Evolutionary conservation across 2,888 invertebrate genomes (phyloP), one percentile per base, ranked within the genome.

Genomic region (Balanococcus diminutus): DNA sequence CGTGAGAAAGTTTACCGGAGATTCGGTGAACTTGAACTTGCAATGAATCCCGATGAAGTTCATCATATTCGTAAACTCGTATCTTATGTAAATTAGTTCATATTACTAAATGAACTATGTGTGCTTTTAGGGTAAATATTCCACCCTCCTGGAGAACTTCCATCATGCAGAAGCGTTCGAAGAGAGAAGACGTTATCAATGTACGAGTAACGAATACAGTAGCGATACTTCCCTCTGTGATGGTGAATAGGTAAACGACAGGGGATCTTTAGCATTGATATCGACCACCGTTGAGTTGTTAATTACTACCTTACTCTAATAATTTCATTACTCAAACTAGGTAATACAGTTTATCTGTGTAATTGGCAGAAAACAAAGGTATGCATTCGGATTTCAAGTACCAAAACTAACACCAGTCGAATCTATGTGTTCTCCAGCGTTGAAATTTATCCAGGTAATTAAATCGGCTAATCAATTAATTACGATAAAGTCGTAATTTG

Each of bases 201-300:
- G n/a, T n/a, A n/a, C n/a, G n/a, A n/a, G n/a, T n/a, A n/a, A n/a
- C n/a, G n/a, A n/a, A n/a, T 36, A 36, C 36, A 36, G 36, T 36
- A 36, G 36, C 36, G 8, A 42, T 42, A 36, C 42, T 2, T 56
- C n/a, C 8, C 4, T 56, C 56, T 56, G 8, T 8, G 19, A 22
- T 56, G 22, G 19, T 8, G 19, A 22, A 56, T 22, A 22, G 19
- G 22, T 56, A 56, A 56, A 56, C 25, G 28, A 28, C 61, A 67
- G 25, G 61, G 61, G 61, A 67, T 67, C 25, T 67, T 67, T 67
- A 67, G 61, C 61, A 67, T 67, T 67, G 61, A 67, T 67, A 67
- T 67, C 28, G 61, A 67, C 61, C 61, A 67, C 61, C 22, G 14
- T 5, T 25, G 11, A 67, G 22, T 11, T 25, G 19, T 67, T 67